Conservation (phyloP, 2,888 invertebrate species). For the Megamerina dolium region DNA sequence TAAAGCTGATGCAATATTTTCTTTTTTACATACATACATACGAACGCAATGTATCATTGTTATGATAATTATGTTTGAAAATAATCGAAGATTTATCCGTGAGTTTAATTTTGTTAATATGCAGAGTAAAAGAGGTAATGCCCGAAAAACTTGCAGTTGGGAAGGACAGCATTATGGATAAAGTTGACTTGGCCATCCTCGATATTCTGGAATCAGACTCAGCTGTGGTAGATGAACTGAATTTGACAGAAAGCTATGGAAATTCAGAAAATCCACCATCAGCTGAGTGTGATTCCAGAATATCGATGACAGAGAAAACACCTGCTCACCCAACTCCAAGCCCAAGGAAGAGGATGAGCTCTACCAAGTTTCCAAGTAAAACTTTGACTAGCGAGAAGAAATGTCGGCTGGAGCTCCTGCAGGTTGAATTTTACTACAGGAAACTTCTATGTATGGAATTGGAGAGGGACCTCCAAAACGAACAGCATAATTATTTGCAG, state of each 20-base stretch:
- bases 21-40: too few relatives aligned
- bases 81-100: too few relatives aligned
- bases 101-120: too few relatives aligned
- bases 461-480: conserved; percentile 12
- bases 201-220: conserved; percentile 11
- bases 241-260: conserved; percentile 14
- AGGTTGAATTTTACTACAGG: conserved; percentile 14
- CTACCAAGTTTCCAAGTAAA: conserved; percentile 14
- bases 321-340: conserved; percentile 9
- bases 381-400: conserved; percentile 12
- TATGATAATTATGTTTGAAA: too few relatives aligned
- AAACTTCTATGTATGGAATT: conserved; percentile 14
- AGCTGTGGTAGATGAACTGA: conserved; percentile 12
- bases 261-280: conserved; percentile 10
- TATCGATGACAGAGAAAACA: conserved; percentile 9
- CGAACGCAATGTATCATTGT: too few relatives aligned
- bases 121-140: too few relatives aligned
- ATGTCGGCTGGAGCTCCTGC: conserved; percentile 14
- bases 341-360: conserved; percentile 10
- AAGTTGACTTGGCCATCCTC: conserved; percentile 10
- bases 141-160: too few relatives aligned
- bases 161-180: too few relatives aligned
- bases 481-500: too few relatives aligned
- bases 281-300: conserved; percentile 9
- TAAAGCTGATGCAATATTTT: too few relatives aligned